A percentile compares a stretch with the other conserved stretches of the same genome.
Evolutionary conservation across 1,140 invertebrate species (phyloP).

Genomic region (Drosophila pallidifrons): DNA sequence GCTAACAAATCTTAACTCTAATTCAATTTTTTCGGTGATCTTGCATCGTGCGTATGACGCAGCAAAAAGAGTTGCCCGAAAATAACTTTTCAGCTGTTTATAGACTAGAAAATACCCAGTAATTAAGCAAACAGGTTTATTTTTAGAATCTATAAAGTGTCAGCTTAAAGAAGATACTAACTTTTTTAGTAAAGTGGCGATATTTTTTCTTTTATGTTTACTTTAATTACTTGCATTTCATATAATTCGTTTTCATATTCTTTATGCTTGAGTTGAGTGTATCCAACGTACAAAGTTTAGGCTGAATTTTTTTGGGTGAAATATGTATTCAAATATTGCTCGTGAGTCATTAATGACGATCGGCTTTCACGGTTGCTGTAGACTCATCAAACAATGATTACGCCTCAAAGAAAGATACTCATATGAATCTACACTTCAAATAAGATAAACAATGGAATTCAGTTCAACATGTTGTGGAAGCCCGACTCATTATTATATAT

Average conservation of each 20-base stretch:
- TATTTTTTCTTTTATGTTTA: neutral
- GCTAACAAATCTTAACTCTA: conserved; percentile 8
- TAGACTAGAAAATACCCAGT: conserved; percentile 14
- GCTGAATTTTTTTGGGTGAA: neutral
- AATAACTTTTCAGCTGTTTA: neutral
- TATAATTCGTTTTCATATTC: no score
- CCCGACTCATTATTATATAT: neutral
- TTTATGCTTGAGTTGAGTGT: no score
- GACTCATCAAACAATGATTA: conserved; percentile 1
- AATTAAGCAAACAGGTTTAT: neutral
- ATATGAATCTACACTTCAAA: neutral
- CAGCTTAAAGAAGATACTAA: neutral
- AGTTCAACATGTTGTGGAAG: neutral
- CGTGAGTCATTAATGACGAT: conserved; percentile 23
- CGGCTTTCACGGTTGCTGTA: neutral
- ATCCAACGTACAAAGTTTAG: neutral
- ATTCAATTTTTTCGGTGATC: neutral
- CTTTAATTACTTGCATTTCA: neutral
- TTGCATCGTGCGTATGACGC: conserved; percentile 42
- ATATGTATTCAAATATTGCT: neutral
- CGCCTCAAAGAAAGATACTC: neutral
- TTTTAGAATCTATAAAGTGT: no score
- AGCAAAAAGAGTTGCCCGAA: conserved; percentile 28
- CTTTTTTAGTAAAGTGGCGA: neutral
- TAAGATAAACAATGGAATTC: conserved; percentile 5